phyloP scores from a whole-genome alignment of 2,797 vertebrate genomes.

The Parauchenoglanis ngamensis region DNA sequence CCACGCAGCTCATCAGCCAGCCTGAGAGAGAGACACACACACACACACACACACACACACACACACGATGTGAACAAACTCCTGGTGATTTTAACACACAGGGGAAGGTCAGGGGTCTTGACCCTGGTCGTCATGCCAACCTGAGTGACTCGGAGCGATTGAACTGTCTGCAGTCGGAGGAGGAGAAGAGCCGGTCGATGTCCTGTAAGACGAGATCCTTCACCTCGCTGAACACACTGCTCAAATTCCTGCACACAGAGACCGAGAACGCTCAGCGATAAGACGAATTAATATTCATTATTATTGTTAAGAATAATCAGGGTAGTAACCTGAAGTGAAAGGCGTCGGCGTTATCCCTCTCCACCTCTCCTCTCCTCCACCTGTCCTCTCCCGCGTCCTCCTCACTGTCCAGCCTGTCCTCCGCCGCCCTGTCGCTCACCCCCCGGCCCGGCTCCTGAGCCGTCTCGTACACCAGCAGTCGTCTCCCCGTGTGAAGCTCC shows the following conservation, averaged over 20 bases:
- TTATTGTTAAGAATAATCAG: neutral
- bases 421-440: conserved; percentile 25
- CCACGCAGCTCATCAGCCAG: conserved; percentile 85
- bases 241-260: conserved; percentile 76
- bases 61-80: neutral
- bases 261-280: neutral
- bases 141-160: conserved; percentile 90
- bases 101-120: neutral
- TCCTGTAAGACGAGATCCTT: conserved; percentile 85
- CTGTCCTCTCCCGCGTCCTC: conserved; percentile 62
- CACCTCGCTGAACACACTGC: conserved; percentile 75
- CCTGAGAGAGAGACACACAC: conserved; percentile 62
- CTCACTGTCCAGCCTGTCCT: conserved; percentile 59
- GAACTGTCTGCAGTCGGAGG: conserved; percentile 87
- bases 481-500: conserved; percentile 69
- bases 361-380: conserved; percentile 52
- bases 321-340: conserved; percentile 70
- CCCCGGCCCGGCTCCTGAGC: conserved; percentile 35
- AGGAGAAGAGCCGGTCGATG: conserved; percentile 84
- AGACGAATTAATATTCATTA: neutral
- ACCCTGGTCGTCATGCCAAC: conserved; percentile 60
- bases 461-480: conserved; percentile 77
- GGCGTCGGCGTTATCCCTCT: conserved; percentile 59
- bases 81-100: neutral
- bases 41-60: neutral